Base-by-base conservation (phyloP, 2,113 vertebrate genomes). In the Leucoraja erinaceus region DNA sequence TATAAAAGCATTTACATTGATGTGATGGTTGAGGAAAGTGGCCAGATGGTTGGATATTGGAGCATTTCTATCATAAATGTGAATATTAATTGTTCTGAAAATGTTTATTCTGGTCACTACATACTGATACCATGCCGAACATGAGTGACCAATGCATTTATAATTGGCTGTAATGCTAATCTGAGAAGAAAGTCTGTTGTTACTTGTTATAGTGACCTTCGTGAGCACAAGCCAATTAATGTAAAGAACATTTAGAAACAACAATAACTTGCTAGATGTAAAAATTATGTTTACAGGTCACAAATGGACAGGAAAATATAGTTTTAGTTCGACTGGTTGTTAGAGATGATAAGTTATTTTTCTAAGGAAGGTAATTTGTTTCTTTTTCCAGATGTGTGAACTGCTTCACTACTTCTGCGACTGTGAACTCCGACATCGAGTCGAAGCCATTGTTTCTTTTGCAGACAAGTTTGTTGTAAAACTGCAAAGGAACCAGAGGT, bases 321-420 rank as follows among this genome's bases (percentile, higher is more conserved):
- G 28, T 31, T 63, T 18, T 63, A 86, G 28, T 61, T n/a, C 1
- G 31, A 31, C 61, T 18, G 61, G n/a, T 88, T 63, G 59, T 66
- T 63, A 31, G 7, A 63, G 28, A 18, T 2, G 16, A 63, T 31
- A 22, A 25, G 56, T 61, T 56, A 31, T 16, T 86, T n/a, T 16
- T 3, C 6, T 16, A 88, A n/a, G 12, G 31, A 72, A 88, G 5
- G n/a, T 63, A 2, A 0, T 93, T 20, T 94, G 0, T 83, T 93
- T 75, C 95, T 6, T 95, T 61, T 94, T 94, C 14, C 95, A 99
- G 98, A 99, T 99, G 98, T 99, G 98, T 92, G 97, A 98, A 94
- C 97, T 99, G 56, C 97, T 99, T 93, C 98, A 97, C 96, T 98
- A 99, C 94, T 98, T 99, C 97, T 99, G 98, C 92, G 98, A 99